These are phyloP conservation scores for Lissocephala sabroskyi DNA, from an alignment of 2,888 invertebrate genomes.

Conservation along the genomic window DNA sequence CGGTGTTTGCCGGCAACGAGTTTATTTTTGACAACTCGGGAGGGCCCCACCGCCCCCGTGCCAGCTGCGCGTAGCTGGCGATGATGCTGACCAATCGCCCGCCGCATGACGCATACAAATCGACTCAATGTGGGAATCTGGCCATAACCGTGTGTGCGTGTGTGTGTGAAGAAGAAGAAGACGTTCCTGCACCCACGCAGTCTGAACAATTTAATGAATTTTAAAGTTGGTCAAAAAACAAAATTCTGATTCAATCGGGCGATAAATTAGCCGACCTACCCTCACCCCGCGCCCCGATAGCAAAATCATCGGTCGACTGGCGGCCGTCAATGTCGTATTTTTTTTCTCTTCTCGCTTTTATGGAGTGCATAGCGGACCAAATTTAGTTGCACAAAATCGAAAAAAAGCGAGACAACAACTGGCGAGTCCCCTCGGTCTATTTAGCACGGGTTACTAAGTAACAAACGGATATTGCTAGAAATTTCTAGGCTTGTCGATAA, in stretches of 20 bases:
- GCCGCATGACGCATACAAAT: conserved; percentile 47
- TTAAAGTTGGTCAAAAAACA: conserved; percentile 21
- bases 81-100: conserved; percentile 38
- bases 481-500: conserved; percentile 38
- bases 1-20: conserved; percentile 48
- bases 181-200: conserved; percentile 40
- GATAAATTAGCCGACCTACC: conserved; percentile 12
- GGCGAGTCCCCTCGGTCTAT: conserved; percentile 10
- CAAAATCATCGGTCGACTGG: too few species aligned
- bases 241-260: background rate
- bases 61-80: conserved; percentile 32
- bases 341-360: background rate
- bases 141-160: too few species aligned
- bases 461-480: conserved; percentile 37
- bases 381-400: conserved; percentile 5
- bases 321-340: too few species aligned
- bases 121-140: too few species aligned
- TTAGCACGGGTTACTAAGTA: conserved; percentile 37
- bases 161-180: conserved; percentile 50
- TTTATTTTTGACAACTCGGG: conserved; percentile 46
- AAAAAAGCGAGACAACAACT: background rate
- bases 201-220: conserved; percentile 34
- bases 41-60: conserved; percentile 23
- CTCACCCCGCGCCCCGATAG: too few species aligned
- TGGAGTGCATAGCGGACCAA: background rate